Evolutionary conservation across 2,888 invertebrate species (phyloP), one percentile per base, ranked within the genome.

Genomic region (Epinotia brunnichana): DNA sequence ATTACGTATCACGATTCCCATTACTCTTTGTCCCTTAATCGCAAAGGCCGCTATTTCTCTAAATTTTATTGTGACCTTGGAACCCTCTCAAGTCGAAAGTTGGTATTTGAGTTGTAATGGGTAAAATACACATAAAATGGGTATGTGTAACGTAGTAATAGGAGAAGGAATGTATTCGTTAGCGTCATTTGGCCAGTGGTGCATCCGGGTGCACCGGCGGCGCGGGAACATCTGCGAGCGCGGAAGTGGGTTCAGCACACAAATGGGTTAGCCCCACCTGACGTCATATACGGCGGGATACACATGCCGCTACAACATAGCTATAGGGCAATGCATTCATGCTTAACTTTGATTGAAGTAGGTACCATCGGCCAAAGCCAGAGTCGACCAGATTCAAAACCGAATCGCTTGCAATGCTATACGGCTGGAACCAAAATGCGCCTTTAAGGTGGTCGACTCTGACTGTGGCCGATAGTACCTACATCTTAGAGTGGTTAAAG

Each of bases 171-270:
- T 61, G 44, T 59, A 57, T 57, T 62, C 61, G 61, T 53, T 53
- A 15, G 48, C 67, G 61, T 56, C 61, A 68, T 62, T 72, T 57
- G 68, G 72, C n/a, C 51, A 62, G 60, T 35, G 53, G 29, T 41
- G 68, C 51, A 72, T 68, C 72, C 62, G 67, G 67, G 61, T 54
- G 66, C 68, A 68, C 35, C 13, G 53, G 59, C 35, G 59, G 59
- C 35, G 59, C 35, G 64, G 64, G 64, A 64, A 56, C 72, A 72
- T 72, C 62, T 72, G 72, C 54, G 67, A 48, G 60, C 66, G 29
- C 66, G 71, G 71, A 71, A 71, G 60, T 53, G 56, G n/a, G 48
- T 24, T 44, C 56, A 29, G 48, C 15, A 54, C 60, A 72, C 67
- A 51, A 68, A 61, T 24, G 68, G 68, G 21, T 35, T 61, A 44